Percentiles rank a stretch among this genome's conserved stretches.
phyloP scores from a whole-genome alignment of 2,888 invertebrate species.

The Rhogogaster chlorosoma region DNA sequence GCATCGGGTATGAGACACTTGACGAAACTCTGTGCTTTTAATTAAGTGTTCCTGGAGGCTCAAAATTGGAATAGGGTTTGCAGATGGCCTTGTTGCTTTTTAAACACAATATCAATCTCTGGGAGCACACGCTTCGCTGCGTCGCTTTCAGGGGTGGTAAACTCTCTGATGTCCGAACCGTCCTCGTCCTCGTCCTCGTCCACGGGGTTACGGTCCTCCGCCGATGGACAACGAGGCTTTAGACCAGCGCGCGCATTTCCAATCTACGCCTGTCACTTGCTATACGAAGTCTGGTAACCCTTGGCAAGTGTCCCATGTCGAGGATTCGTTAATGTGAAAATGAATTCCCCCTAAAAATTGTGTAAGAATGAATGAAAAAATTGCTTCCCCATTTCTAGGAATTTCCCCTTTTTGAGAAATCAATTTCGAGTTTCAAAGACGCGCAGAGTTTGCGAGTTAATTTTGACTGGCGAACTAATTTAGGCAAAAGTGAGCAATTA shows the following conservation, averaged over 20 bases:
- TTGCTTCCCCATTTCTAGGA: too few relatives aligned
- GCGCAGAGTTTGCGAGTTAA: conserved; percentile 35
- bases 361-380: background rate
- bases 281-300: background rate
- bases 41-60: conserved; percentile 39
- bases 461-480: conserved; percentile 45
- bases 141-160: conserved; percentile 40
- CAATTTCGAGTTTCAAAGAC: background rate
- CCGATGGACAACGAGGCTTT: conserved; percentile 9
- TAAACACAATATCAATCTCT: conserved; percentile 51
- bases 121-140: conserved; percentile 45
- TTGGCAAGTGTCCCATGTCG: background rate
- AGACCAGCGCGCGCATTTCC: conserved; percentile 41
- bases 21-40: conserved; percentile 46
- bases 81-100: conserved; percentile 50
- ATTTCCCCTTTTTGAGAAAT: background rate
- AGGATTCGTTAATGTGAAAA: background rate
- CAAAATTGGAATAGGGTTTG: conserved; percentile 32
- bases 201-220: conserved; percentile 19
- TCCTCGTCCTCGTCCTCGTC: background rate
- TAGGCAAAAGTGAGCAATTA: conserved; percentile 54
- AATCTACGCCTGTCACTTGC: conserved; percentile 41
- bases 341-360: background rate
- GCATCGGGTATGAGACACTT: conserved; percentile 1
- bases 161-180: conserved; percentile 41